Evolutionary conservation across 1,140 invertebrate species (phyloP), one percentile per base, ranked within the genome.

Genomic region (Magallana ariakensis): DNA sequence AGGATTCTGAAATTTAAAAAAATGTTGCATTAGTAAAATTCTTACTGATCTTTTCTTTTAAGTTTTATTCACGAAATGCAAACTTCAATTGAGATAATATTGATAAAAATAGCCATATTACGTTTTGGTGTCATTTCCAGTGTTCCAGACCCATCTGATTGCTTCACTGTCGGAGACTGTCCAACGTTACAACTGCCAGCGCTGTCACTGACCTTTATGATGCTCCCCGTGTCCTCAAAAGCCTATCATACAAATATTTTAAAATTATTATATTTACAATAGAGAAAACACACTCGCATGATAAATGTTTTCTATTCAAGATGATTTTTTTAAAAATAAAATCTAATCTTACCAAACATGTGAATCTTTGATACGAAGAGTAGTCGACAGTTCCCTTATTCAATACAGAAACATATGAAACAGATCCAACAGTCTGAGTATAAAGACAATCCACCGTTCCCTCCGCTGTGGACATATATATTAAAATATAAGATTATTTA

Each of bases 321-420:
- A 10, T 60, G 58, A 60, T 13, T 60, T 60, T n/a, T 60, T 16
- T n/a, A 13, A n/a, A 60, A 60, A 60, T 6, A 13, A 60, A 60
- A 13, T 6, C n/a, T 13, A 16, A 66, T 16, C 85, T 86, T 60
- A 86, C 85, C 80, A 60, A 82, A 57, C 85, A 86, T 13, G 85
- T 86, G 62, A 86, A 86, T 16, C 85, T 75, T 75, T 66, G 55
- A 54, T 86, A 86, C 1, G n/a, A 16, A 9, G 9, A 19, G 57
- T 86, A 22, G 53, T 86, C 85, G 9, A 86, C 80, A 66, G n/a
- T 58, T 33, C 85, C 85, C 5, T 13, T 58, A 57, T 86, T 86
- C 7, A 86, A 26, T 7, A 81, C 85, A 16, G 85, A 81, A 15
- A 66, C 58, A 33, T 60, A 86, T 15, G 56, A 82, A 54, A 46